Base-by-base conservation (phyloP, 2,797 vertebrate genomes). In the Syngnathus rostellatus region DNA sequence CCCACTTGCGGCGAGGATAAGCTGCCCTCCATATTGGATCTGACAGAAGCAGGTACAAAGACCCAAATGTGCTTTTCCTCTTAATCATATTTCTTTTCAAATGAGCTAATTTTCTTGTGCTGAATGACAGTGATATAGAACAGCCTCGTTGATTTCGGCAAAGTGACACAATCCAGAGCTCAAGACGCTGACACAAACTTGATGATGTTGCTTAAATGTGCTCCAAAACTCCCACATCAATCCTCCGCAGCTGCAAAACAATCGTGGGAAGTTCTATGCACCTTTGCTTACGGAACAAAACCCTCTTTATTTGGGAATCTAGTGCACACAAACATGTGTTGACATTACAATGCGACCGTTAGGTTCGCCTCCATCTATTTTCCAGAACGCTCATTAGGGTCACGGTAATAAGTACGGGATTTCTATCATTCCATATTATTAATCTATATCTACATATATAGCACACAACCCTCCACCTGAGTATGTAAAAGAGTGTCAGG, bases 401-500 rank as follows among this genome's bases (percentile, higher is more conserved):
- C 31, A 31, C 3, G 31, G 31, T 43, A 43, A 62, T 16, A 2
- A 3, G 25, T 17, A 21, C 19, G 40, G n/a, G 60, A 12, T 23
- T 23, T 45, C n/a, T 40, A 43, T 41, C 17, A n/a, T 39, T 60
- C 37, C 21, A 31, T 46, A 25, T 25, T 41, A 62, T 62, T 45
- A 23, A 62, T 62, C 12, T 3, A 12, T 8, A 62, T 46, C 8
- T 43, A 43, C 41, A 41, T 62, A 62, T 46, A 62, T 23, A 45
- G 21, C 21, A 25, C 14, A 9, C 45, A 21, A 46, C 60, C 31
- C 31, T 3, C 31, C 31, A 31, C 31, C 31, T 31, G 31, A 25
- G 41, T 45, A 45, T 64, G 64, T 55, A 43, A 60, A 71, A 68
- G 66, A 77, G 67, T 70, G 78, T 83, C 82, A 83, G 78, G 82